Percentiles rank a stretch among this genome's conserved stretches.
Evolutionary conservation across 2,888 invertebrate species (phyloP).

Genomic region (Volucella zonaria): DNA sequence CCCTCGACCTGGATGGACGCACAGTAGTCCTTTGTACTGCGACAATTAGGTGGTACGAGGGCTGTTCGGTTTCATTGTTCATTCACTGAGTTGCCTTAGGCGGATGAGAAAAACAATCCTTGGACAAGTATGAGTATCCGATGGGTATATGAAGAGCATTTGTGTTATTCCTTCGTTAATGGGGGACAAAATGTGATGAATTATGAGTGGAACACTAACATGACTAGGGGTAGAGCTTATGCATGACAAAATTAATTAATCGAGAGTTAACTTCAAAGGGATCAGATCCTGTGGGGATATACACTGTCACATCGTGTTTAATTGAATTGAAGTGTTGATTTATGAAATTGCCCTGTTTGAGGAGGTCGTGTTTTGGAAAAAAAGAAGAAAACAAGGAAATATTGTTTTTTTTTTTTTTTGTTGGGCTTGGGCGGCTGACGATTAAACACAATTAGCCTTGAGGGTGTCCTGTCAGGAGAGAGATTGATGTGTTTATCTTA

Average conservation of each 20-base stretch:
- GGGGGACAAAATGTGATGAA: background rate
- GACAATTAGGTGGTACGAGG: too few species aligned
- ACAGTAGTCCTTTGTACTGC: too few species aligned
- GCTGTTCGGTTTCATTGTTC: too few species aligned
- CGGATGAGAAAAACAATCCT: too few species aligned
- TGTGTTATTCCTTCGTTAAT: constrained; percentile 10
- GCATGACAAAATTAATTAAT: constrained; percentile 19
- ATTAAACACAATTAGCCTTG: background rate
- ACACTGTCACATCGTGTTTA: constrained; percentile 41
- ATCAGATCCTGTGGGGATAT: background rate
- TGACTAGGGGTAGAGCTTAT: background rate
- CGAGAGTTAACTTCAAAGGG: background rate
- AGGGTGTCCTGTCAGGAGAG: background rate
- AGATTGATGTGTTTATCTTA: constrained; percentile 21
- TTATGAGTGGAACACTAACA: background rate
- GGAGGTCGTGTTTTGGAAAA: constrained; percentile 25
- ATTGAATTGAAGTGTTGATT: constrained; percentile 57
- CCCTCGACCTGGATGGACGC: too few species aligned
- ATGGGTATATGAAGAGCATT: background rate
- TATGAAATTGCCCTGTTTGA: constrained; percentile 49
- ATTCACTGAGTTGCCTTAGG: too few species aligned
- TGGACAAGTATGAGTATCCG: too few species aligned
- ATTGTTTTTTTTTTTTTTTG: too few species aligned
- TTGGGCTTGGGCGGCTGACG: too few species aligned
- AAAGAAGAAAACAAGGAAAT: too few species aligned